A percentile compares a stretch with the other conserved stretches of the same genome.
These are phyloP conservation scores for Galaxias olidus DNA, from an alignment of 2,797 vertebrate genomes.

Conservation along the genomic window DNA sequence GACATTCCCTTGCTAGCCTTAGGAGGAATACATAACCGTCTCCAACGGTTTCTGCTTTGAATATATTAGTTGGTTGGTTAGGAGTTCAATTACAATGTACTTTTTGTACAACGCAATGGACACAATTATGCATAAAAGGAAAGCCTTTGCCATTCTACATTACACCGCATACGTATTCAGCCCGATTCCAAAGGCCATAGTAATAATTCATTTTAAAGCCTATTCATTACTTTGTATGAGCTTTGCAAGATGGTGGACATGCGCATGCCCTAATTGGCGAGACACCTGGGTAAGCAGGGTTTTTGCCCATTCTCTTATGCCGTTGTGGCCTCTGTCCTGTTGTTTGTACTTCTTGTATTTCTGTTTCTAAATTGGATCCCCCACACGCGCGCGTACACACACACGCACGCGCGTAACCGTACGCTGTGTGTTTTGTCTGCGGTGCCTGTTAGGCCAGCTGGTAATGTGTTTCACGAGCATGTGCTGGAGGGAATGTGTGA, in stretches of 20 bases:
- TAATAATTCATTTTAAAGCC: slow-evolving; percentile 40
- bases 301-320: slow-evolving; percentile 36
- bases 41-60: slow-evolving; percentile 34
- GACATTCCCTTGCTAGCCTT: slow-evolving; percentile 31
- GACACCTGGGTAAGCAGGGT: slow-evolving; percentile 4
- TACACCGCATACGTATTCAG: slow-evolving; percentile 33
- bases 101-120: slow-evolving; percentile 4
- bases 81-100: slow-evolving; percentile 17
- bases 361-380: neutral
- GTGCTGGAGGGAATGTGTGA: slow-evolving; percentile 53
- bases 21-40: slow-evolving; percentile 33
- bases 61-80: slow-evolving; percentile 21
- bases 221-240: slow-evolving; percentile 32
- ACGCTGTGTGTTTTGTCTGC: neutral
- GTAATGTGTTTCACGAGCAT: slow-evolving; percentile 44
- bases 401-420: neutral
- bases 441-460: neutral
- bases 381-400: neutral
- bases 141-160: slow-evolving; percentile 22
- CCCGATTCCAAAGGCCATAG: slow-evolving; percentile 34
- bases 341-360: slow-evolving; percentile 21
- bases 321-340: slow-evolving; percentile 22
- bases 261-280: slow-evolving; percentile 19
- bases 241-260: slow-evolving; percentile 16
- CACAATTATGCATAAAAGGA: slow-evolving; percentile 27